phyloP scores from a whole-genome alignment of 1,140 invertebrate genomes.

The Euwallacea similis region DNA sequence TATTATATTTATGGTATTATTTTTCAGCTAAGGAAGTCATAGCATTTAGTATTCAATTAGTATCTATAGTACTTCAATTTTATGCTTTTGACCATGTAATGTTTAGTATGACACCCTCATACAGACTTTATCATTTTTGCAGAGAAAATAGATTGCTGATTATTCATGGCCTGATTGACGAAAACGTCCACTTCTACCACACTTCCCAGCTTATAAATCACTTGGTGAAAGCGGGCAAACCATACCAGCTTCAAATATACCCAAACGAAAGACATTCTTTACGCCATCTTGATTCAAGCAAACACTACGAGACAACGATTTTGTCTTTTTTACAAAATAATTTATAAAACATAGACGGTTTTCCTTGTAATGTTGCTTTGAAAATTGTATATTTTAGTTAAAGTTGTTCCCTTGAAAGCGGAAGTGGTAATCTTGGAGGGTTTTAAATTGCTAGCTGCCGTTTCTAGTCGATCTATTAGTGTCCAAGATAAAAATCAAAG shows the following conservation, averaged over 20 bases:
- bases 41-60: no score
- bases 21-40: no score
- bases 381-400: no score
- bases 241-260: constrained; percentile 88
- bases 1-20: constrained; percentile 37
- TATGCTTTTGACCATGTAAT: background rate
- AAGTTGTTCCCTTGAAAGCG: no score
- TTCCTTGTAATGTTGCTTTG: no score
- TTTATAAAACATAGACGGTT: constrained; percentile 58
- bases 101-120: no score
- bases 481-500: no score
- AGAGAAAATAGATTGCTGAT: constrained; percentile 94
- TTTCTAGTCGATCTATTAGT: no score
- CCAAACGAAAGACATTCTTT: constrained; percentile 94
- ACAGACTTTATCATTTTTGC: no score
- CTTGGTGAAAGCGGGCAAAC: constrained; percentile 89
- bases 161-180: constrained; percentile 96
- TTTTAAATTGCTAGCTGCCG: no score
- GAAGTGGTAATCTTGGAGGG: no score
- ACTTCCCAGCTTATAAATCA: constrained; percentile 89
- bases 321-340: constrained; percentile 91
- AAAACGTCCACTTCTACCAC: constrained; percentile 99
- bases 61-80: no score
- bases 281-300: constrained; percentile 87
- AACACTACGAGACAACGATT: constrained; percentile 93